Evolutionary conservation across 2,888 invertebrate species (phyloP), one percentile per base, ranked within the genome.

Genomic region (Fragum fragum): DNA sequence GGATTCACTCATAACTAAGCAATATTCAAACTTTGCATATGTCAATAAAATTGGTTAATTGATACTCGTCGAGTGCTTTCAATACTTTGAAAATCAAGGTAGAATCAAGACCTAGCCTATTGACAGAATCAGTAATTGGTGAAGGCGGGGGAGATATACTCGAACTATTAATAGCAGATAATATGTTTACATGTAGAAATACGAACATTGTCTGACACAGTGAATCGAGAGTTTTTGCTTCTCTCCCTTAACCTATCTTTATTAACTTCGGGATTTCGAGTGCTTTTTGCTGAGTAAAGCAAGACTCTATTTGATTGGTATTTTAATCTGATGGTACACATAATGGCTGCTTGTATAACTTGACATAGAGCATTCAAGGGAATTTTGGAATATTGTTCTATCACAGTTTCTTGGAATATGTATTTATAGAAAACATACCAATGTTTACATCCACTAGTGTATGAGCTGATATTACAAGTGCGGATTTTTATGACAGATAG

Each of bases 101-200:
- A 36, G 32, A 36, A 36, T 36, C 32, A 36, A 36, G 32, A 36
- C 32, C 32, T 36, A 36, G 32, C 32, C 32, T 47, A 47, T 47
- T 47, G 47, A 47, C 47, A 47, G 47, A 14, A 47, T 47, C 47
- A 9, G 47, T 47, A 47, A 47, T 47, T 47, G 47, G 14, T 47
- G 47, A 47, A 47, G 32, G 47, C 47, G 47, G 47, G 47, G 47
- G 47, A 47, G 47, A 47, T 47, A 47, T 47, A 47, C 18, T 1
- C 47, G n/a, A 47, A 47, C 47, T 47, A 47, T 47, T 47, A 47
- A 47, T 47, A 47, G 47, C 47, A 47, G 47, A 47, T 47, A 47
- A 47, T 47, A 47, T 47, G 47, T 47, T 47, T 47, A 47, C 47
- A 47, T 47, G 47, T 47, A 47, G 47, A 47, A 47, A 47, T 18